Evolutionary conservation across 2,113 vertebrate genomes (phyloP), one percentile per base, ranked within the genome.

Genomic region (Dendrocopos noguchii): DNA sequence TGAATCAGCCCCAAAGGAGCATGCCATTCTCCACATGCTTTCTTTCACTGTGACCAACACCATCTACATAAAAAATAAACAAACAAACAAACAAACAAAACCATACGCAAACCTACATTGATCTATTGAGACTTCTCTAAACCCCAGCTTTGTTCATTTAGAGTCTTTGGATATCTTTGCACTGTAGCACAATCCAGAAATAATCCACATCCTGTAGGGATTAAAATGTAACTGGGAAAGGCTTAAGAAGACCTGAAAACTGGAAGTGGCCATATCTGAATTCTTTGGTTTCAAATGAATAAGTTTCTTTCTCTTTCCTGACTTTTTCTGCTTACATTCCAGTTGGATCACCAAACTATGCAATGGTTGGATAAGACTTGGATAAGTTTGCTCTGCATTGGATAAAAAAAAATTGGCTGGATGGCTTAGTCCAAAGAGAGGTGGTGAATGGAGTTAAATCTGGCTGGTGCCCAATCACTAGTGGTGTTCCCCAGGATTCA

Each of bases 1-100:
- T 36, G 87, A 68, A 70, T 76, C 64, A 92, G 36, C 39, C 20
- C 75, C 79, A 52, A 85, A 75, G 70, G 27, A 0, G 0, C n/a
- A 18, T 21, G 6, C 53, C 34, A 57, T 68, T 93, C 33, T 55
- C 50, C 53, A 44, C 71, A 57, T 88, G 56, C 50, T 89, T 72
- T 39, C 74, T 89, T 89, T 75, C 27, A 46, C 90, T 77, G 67
- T 67, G 72, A 89, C 84, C 72, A 82, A 44, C 28, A 64, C 78
- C 84, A 90, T 84, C 84, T 94, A 83, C 77, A 88, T 76, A 2
- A 67, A 68, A 64, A 80, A n/a, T n/a, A n/a, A n/a, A n/a, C n/a
- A 61, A 17, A 17, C 5, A 42, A 42, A 42, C 39, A 42, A 42
- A 42, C 39, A 42, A 42, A 42, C 39, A 42, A 42, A 42, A 42